Evolutionary conservation across 2,888 invertebrate species (phyloP).

Genomic region (Himalopsyche tibetana): DNA sequence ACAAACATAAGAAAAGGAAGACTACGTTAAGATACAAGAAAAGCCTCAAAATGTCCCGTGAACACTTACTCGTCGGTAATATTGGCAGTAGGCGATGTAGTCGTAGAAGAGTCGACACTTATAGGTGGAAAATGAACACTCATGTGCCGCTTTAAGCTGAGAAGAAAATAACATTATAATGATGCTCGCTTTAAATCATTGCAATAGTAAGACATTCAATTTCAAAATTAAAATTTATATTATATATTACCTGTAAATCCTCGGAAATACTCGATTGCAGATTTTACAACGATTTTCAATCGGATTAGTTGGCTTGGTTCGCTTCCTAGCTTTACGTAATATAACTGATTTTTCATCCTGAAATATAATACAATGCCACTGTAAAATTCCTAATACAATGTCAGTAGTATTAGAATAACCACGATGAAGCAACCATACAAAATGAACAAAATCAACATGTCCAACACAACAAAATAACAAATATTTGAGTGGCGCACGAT

Average conservation of each 20-base stretch:
- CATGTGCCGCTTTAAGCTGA: conserved; percentile 64
- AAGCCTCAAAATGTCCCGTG: background rate
- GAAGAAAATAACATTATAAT: conserved; percentile 14
- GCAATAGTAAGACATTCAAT: background rate
- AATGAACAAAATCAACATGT: no score
- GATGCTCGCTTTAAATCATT: background rate
- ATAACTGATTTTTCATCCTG: conserved; percentile 66
- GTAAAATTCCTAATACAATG: no score
- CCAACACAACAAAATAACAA: no score
- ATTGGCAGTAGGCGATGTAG: background rate
- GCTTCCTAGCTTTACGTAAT: conserved; percentile 67
- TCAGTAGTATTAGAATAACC: no score
- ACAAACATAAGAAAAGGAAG: no score
- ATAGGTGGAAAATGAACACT: conserved; percentile 83
- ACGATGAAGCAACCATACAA: no score
- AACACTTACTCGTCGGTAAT: conserved; percentile 67
- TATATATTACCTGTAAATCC: conserved; percentile 57
- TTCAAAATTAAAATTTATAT: conserved; percentile 6
- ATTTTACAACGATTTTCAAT: conserved; percentile 55
- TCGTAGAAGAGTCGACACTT: conserved; percentile 79
- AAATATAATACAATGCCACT: conserved; percentile 44
- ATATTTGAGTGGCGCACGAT: no score
- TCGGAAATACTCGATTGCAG: conserved; percentile 61
- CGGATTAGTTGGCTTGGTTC: conserved; percentile 32
- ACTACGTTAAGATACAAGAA: no score